These are phyloP conservation scores for Oxyteleia sp. DNA, from an alignment of 2,888 invertebrate genomes.

Conservation along the genomic window DNA sequence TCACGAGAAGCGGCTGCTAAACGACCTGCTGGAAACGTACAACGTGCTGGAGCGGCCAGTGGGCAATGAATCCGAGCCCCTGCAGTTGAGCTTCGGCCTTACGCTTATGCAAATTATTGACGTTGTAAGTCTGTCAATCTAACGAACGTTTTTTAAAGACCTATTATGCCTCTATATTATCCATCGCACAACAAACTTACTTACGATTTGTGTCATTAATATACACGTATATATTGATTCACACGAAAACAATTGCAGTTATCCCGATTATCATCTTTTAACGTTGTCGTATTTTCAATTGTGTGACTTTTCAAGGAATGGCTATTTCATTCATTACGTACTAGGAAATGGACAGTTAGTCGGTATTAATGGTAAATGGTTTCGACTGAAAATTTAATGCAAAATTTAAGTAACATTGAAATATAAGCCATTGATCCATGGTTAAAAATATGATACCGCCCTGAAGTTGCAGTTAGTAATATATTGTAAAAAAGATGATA, in stretches of 20 bases:
- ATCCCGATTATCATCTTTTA: constrained; percentile 9
- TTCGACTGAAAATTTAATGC: too few relatives aligned
- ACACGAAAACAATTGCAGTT: constrained; percentile 26
- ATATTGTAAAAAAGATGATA: too few relatives aligned
- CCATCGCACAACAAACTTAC: constrained; percentile 57
- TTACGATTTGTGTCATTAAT: constrained; percentile 44
- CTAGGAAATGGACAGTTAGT: too few relatives aligned
- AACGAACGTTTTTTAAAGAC: constrained; percentile 64
- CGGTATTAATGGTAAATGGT: too few relatives aligned
- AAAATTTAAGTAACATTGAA: too few relatives aligned
- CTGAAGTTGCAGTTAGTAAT: too few relatives aligned
- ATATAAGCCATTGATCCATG: too few relatives aligned
- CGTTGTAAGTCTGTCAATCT: constrained; percentile 92
- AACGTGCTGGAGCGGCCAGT: constrained; percentile 98
- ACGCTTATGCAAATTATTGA: constrained; percentile 99
- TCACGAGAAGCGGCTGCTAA: constrained; percentile 96
- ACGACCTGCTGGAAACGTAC: constrained; percentile 96
- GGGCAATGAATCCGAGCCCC: constrained; percentile 98
- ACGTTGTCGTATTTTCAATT: too few relatives aligned
- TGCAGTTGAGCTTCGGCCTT: constrained; percentile 98
- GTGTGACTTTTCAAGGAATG: too few relatives aligned
- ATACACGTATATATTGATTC: constrained; percentile 13
- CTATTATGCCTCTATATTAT: constrained; percentile 58
- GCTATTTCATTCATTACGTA: too few relatives aligned
- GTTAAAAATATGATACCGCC: too few relatives aligned